Evolutionary conservation across 1,140 invertebrate genomes (phyloP), one percentile per base, ranked within the genome.

Genomic region (Eufriesea mexicana): DNA sequence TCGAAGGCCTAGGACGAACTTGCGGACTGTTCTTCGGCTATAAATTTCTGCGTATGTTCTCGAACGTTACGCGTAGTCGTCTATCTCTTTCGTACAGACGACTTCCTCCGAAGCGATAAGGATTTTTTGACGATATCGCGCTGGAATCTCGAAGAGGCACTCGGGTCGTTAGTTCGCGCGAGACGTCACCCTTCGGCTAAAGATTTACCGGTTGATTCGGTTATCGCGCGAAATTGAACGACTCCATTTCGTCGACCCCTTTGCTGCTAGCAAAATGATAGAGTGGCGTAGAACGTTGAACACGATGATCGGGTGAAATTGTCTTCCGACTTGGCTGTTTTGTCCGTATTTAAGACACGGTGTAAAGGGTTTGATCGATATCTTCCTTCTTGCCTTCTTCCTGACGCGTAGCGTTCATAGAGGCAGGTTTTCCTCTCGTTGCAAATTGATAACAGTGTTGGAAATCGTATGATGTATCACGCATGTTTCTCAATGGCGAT

Each of bases 211-310:
- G 25, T 25, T 59, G 79, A 82, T 82, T 67, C 72, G 25, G 79
- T 76, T 82, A 82, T 81, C 79, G 59, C 45, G 25, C 49, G 35
- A 47, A 75, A 75, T 75, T 66, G 71, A 81, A 81, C 71, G 71
- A 75, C 71, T 75, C 51, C 18, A 35, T 80, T 47, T n/a, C 20
- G 18, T n/a, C 42, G 35, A 18, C 25, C 23, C n/a, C 64, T 28
- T 23, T 28, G 77, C 23, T 28, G 42, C 20, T 49, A 42, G n/a
- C 23, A n/a, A 67, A 75, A 81, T 49, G 51, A 76, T 76, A 10
- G 8, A 25, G 45, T n/a, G 45, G 2, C 42, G 5, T 9, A 28
- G 7, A 74, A 54, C 49, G 35, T 64, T 64, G 0, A 2, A 20
- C n/a, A 0, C 9, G 23, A 42, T 7, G 16, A 28, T 72, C 25